phyloP scores from a whole-genome alignment of 2,888 invertebrate species.

The Malthinus flaveolus region DNA sequence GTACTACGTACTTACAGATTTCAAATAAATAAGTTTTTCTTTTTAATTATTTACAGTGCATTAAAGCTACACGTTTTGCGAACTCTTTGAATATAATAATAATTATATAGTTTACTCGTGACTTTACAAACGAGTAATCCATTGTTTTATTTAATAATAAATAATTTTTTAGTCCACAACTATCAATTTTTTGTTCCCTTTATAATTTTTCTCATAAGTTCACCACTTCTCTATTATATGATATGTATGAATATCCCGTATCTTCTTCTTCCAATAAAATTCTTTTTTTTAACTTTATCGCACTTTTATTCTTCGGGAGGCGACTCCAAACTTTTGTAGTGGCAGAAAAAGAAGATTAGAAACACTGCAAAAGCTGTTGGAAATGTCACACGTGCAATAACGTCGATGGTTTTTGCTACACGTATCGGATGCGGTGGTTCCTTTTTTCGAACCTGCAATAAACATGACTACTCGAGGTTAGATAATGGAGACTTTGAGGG shows the following conservation, averaged over 20 bases:
- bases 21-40: slow-evolving; percentile 23
- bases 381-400: slow-evolving; percentile 91
- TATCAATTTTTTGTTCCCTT: slow-evolving; percentile 25
- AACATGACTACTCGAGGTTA: slow-evolving; percentile 67
- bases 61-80: slow-evolving; percentile 54
- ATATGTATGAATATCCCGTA: slow-evolving; percentile 21
- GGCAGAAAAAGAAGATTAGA: slow-evolving; percentile 93
- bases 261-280: background rate
- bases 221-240: slow-evolving; percentile 26
- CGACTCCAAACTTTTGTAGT: slow-evolving; percentile 83
- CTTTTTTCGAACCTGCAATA: slow-evolving; percentile 87
- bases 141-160: slow-evolving; percentile 17
- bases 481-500: slow-evolving; percentile 34
- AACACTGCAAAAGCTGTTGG: slow-evolving; percentile 92
- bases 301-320: slow-evolving; percentile 37
- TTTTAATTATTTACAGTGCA: slow-evolving; percentile 50
- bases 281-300: no score
- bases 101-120: slow-evolving; percentile 24
- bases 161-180: slow-evolving; percentile 22
- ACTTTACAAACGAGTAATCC: slow-evolving; percentile 18
- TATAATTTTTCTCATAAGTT: slow-evolving; percentile 19
- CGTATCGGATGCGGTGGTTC: slow-evolving; percentile 91
- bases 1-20: slow-evolving; percentile 20
- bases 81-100: slow-evolving; percentile 42
- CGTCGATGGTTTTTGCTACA: slow-evolving; percentile 93